Conservation (phyloP, 2,797 vertebrate genomes). For the Botia kubotai region DNA sequence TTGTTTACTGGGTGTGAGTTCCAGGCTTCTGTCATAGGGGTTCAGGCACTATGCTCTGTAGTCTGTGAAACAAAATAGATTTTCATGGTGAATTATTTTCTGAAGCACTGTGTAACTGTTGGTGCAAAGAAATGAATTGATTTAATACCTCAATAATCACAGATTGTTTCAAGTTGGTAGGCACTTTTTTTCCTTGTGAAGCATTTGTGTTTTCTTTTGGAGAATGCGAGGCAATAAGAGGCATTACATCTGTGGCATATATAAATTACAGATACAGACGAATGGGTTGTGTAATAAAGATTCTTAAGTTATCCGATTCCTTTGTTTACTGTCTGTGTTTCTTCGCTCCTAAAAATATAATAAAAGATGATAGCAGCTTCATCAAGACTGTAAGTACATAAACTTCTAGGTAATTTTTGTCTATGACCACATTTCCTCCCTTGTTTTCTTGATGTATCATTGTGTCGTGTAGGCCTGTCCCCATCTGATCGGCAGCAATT, state of each 20-base stretch:
- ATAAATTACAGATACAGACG: neutral
- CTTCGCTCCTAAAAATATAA: neutral
- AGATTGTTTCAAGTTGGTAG: constrained; percentile 74
- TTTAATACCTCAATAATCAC: constrained; percentile 76
- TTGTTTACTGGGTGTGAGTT: constrained; percentile 89
- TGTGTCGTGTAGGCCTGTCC: constrained; percentile 39
- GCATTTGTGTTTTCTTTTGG: constrained; percentile 74
- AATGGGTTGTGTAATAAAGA: neutral
- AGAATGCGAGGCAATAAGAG: constrained; percentile 68
- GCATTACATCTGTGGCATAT: constrained; percentile 56
- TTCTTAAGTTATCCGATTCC: neutral
- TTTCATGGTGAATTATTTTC: constrained; percentile 85
- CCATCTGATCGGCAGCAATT: constrained; percentile 58
- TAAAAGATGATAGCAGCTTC: too few species aligned
- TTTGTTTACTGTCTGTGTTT: neutral
- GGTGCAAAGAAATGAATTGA: constrained; percentile 81
- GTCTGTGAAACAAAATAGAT: constrained; percentile 79
- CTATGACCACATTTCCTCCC: neutral
- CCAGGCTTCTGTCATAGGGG: constrained; percentile 78
- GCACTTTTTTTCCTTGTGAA: constrained; percentile 76
- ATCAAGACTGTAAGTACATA: neutral
- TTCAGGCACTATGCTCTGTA: constrained; percentile 66
- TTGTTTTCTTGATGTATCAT: neutral
- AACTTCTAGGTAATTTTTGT: neutral
- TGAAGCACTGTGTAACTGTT: constrained; percentile 77